Base-by-base conservation (phyloP, 2,888 invertebrate genomes). In the Scrobipalpa costella region DNA sequence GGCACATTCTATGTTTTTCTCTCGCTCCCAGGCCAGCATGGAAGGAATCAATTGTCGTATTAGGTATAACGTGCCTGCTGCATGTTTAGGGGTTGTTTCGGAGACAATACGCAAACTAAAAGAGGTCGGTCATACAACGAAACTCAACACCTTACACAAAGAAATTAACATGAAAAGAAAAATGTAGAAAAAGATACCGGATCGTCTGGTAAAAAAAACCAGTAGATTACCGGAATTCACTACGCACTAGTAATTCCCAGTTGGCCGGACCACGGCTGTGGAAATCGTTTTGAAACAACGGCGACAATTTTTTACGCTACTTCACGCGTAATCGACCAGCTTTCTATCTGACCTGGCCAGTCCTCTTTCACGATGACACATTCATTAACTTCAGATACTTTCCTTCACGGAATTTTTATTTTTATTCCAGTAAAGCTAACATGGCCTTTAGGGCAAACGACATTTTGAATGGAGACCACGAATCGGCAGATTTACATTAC, bases 291-390 rank as follows among this genome's bases (percentile, higher is more conserved):
- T 73, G 74, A 71, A 73, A 74, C 76, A 66, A 69, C 66, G 68
- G 69, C 73, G 77, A 76, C 75, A 78, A 77, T 80, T 77, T 77
- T 78, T 76, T 75, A 77, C 79, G 80, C 75, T 64, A 75, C 70
- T 52, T 49, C 19, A 60, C 60, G 60, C 60, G 60, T 49, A 49
- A 60, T 34, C 60, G 49, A 9, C 15, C 3, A 11, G 34, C 60
- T 60, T 60, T 60, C 60, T 60, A 60, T 38, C 36, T 57, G 57
- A 9, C 57, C 57, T 36, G 34, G 15, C 15, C 55, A 55, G 34
- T 34, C 55, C 34, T 33, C 27, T 38, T 11, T 13, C 38, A 17
- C 57, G 19, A 15, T 19, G 13, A 57, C 38, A 38, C 38, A 17
- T 13, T 11, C 36, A 38, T 38, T 38, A 33, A 34, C 15, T 44